Evolutionary conservation across 2,113 vertebrate genomes (phyloP).

Genomic region (Corythaixoides concolor): DNA sequence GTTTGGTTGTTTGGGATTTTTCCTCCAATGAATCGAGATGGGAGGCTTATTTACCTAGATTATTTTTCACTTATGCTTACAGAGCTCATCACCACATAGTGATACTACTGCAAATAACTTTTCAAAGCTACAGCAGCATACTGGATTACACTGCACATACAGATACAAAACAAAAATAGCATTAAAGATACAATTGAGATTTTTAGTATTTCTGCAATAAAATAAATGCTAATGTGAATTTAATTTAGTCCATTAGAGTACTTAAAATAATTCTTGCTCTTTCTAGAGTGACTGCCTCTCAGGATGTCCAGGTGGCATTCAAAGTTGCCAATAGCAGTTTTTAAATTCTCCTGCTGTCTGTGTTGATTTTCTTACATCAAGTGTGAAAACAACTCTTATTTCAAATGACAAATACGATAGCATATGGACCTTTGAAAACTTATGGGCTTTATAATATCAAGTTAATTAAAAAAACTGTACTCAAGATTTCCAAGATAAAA

Average conservation of each 20-base stretch:
- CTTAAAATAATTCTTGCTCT: background rate
- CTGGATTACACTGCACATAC: background rate
- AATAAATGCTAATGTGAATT: background rate
- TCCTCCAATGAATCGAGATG: background rate
- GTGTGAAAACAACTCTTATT: slow-evolving; percentile 24
- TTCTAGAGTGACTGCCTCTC: background rate
- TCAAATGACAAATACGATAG: background rate
- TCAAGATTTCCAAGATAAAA: background rate
- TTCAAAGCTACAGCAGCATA: background rate
- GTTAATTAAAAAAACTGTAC: background rate
- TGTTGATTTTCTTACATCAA: background rate
- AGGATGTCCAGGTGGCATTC: background rate
- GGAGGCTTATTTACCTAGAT: background rate
- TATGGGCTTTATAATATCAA: background rate
- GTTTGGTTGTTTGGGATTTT: background rate
- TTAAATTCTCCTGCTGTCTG: background rate
- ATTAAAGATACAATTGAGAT: background rate
- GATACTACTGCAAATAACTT: background rate
- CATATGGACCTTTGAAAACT: background rate
- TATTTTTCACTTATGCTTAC: background rate
- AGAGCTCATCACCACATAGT: background rate
- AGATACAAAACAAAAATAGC: background rate
- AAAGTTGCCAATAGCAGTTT: slow-evolving; percentile 16
- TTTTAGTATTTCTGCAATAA: background rate
- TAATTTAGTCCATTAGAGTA: background rate